Base-by-base conservation (phyloP, 1,140 invertebrate species). In the Trichomalopsis sarcophagae region DNA sequence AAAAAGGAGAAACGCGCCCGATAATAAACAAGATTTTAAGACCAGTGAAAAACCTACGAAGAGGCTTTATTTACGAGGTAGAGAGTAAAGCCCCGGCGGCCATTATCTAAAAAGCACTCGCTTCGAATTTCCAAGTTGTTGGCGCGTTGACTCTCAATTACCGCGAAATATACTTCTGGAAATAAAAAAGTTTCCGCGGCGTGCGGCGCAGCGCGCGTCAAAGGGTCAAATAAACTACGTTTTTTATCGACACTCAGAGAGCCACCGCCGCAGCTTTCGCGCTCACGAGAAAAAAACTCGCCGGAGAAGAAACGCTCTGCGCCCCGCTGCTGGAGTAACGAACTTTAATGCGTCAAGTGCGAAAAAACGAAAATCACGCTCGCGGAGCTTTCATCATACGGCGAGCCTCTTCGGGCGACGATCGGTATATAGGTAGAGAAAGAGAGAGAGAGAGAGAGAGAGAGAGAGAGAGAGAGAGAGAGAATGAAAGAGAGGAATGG, bases 131-230 rank as follows among this genome's bases (percentile, higher is more conserved):
- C 73, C 27, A 40, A 74, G 13, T 74, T 71, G 13, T 74, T 71
- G 23, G 69, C 13, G 33, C 73, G 73, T 74, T 74, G 73, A 74
- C 36, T 74, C 73, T 74, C 73, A 74, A 74, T 74, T 74, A 44
- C 73, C 30, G 73, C 33, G 73, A 9, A 40, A 74, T 36, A 74
- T 76, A 76, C 44, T 71, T 30, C 69, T 71, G 30, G 14, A 71
- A 71, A 71, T 71, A 71, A 71, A 71, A 74, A 74, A 74, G 73
- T 74, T 74, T 74, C 21, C 73, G 21, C 17, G 55, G 47, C 47
- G 3, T 27, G 27, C 33, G 44, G 71, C 71, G 71, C 27, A 27
- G 27, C 30, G 40, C 5, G 33, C 44, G 74, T 76, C 74, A 47
- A 76, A 50, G 40, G 44, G 44, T 50, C 33, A 27, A 76, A 76